Evolutionary conservation across 1,140 invertebrate genomes (phyloP), one percentile per base, ranked within the genome.

Genomic region (Tetraneura akinire): DNA sequence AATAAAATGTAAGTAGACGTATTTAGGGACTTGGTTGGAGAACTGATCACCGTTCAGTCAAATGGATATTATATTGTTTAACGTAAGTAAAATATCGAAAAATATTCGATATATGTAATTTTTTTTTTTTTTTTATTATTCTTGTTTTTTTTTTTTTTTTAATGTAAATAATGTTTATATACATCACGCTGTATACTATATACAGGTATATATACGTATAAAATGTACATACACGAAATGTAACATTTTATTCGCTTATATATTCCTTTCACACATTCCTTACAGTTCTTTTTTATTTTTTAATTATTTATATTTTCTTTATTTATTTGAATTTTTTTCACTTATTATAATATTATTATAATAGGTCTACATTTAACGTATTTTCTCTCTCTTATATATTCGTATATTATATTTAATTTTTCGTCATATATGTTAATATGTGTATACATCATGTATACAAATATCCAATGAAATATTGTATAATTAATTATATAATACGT

Each of bases 111-210:
- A 64, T 37, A 53, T 57, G 6, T 76, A 57, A 76, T 62, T 62
- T 29, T 57, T 53, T 55, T 74, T 42, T 66, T 66, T 32, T 68
- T 53, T 18, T 9, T 4, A 21, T 66, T 66, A 21, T 66, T 45
- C 13, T 66, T 23, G n/a, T 66, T 66, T 23, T 51, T 57, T 71
- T 51, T 49, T 71, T 23, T 32, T 14, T 45, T 16, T 45, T 21
- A 3, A 23, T 76, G 73, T 76, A 76, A 55, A 76, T 76, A 76
- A 57, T 76, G 73, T 76, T 42, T 76, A 57, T 76, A 53, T 32
- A 76, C 11, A 55, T 76, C 73, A 55, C 73, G 10, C 21, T 47
- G 11, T 47, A 68, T 23, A 26, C 42, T 53, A 37, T 8, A 37
- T 37, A 8, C n/a, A n/a, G n/a, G n/a, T n/a, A n/a, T n/a, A n/a